Percentiles rank a stretch among this genome's conserved stretches.
phyloP scores from a whole-genome alignment of 2,113 vertebrate genomes.

The Perca schrenkii region DNA sequence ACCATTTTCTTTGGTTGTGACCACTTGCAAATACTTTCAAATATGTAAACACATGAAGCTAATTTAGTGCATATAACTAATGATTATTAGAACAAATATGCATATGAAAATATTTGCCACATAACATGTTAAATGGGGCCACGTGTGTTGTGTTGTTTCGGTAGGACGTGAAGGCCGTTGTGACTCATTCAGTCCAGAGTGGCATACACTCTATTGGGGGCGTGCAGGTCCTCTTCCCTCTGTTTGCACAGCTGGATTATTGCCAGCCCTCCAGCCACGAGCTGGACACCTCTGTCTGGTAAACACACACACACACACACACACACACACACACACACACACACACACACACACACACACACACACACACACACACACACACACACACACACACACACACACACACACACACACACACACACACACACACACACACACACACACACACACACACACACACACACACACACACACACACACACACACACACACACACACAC shows the following conservation, averaged over 20 bases:
- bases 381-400: constrained; percentile 29
- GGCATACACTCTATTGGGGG: constrained; percentile 98
- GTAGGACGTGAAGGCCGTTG: constrained; percentile 97
- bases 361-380: constrained; percentile 29
- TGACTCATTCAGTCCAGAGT: constrained; percentile 98
- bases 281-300: constrained; percentile 95
- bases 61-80: not conserved
- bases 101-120: not conserved
- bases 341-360: constrained; percentile 29
- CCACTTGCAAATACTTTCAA: not conserved
- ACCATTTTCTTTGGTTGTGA: not conserved
- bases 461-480: constrained; percentile 29
- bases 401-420: constrained; percentile 29
- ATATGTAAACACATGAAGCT: not conserved
- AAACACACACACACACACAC: constrained; percentile 50
- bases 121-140: not conserved
- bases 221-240: constrained; percentile 96
- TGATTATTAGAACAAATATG: not conserved
- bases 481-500: constrained; percentile 29
- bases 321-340: constrained; percentile 28
- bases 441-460: constrained; percentile 29
- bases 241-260: constrained; percentile 97
- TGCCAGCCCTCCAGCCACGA: constrained; percentile 90
- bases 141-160: constrained; percentile 28
- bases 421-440: constrained; percentile 29